phyloP scores from a whole-genome alignment of 2,113 vertebrate genomes.

The Corvus hawaiiensis region DNA sequence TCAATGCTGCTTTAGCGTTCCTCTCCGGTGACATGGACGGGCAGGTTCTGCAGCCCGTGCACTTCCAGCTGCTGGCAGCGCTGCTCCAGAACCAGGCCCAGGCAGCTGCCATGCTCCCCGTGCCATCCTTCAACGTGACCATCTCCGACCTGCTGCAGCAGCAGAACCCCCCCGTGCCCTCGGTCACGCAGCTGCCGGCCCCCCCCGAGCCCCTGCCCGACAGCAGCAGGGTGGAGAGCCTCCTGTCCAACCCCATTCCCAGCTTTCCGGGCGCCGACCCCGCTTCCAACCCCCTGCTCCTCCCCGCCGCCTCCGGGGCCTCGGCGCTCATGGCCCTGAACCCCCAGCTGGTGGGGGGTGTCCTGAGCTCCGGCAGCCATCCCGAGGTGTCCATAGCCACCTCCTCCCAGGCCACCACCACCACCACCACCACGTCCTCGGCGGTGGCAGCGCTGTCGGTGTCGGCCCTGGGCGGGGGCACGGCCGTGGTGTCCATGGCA shows the following conservation, averaged over 20 bases:
- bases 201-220: conserved; percentile 74
- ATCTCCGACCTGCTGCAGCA: conserved; percentile 77
- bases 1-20: conserved; percentile 79
- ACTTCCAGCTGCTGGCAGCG: conserved; percentile 79
- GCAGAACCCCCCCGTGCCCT: conserved; percentile 70
- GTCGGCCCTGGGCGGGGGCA: conserved; percentile 80
- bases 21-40: conserved; percentile 78
- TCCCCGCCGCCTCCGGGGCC: conserved; percentile 75
- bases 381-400: conserved; percentile 89
- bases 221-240: conserved; percentile 69
- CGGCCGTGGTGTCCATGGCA: conserved; percentile 82
- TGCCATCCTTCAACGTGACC: conserved; percentile 78
- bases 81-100: conserved; percentile 81
- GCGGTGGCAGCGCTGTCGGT: conserved; percentile 84
- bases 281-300: conserved; percentile 71
- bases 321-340: conserved; percentile 79
- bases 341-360: conserved; percentile 84
- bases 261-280: conserved; percentile 71
- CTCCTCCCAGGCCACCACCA: conserved; percentile 87
- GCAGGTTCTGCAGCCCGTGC: conserved; percentile 79
- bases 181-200: conserved; percentile 68
- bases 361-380: conserved; percentile 79
- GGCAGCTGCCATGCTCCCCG: conserved; percentile 76
- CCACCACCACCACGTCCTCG: conserved; percentile 86
- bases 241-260: conserved; percentile 68